These are phyloP conservation scores for Anhinga rufa DNA, from an alignment of 2,113 vertebrate genomes.

Conservation along the genomic window DNA sequence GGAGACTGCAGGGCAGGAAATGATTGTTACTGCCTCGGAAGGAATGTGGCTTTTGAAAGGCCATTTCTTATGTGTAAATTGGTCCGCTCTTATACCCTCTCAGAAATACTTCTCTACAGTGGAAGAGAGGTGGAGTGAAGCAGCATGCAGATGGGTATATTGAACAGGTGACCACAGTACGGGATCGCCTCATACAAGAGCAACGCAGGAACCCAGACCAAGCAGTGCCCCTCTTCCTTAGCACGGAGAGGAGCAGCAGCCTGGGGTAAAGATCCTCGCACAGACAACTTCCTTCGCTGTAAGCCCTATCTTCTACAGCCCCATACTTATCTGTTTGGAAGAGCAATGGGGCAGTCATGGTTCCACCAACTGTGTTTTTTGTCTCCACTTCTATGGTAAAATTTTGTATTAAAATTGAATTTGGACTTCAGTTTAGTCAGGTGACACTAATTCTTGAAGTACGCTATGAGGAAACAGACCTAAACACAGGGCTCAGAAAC, in stretches of 20 bases:
- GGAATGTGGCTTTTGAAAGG: not conserved
- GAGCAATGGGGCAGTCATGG: not conserved
- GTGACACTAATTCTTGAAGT: not conserved
- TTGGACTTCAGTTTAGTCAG: not conserved
- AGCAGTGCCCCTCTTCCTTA: not conserved
- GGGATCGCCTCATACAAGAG: not conserved
- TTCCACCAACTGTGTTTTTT: not conserved
- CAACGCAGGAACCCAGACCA: not conserved
- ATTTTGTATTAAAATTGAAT: not conserved
- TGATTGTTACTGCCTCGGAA: not conserved
- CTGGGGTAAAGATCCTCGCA: not conserved
- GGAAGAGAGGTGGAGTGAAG: not conserved
- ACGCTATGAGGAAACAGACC: not conserved
- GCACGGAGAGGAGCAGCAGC: not conserved
- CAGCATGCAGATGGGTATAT: not conserved
- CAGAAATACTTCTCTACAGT: not conserved
- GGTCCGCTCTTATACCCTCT: not conserved
- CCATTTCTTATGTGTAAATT: not conserved
- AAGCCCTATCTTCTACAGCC: not conserved
- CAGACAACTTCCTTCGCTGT: not conserved
- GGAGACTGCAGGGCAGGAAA: not conserved
- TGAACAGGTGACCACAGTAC: not conserved
- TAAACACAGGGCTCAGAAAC: not conserved
- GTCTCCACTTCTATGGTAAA: not conserved
- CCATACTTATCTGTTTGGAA: not conserved